Evolutionary conservation across 2,797 vertebrate species (phyloP).

Genomic region (Sciurus carolinensis): DNA sequence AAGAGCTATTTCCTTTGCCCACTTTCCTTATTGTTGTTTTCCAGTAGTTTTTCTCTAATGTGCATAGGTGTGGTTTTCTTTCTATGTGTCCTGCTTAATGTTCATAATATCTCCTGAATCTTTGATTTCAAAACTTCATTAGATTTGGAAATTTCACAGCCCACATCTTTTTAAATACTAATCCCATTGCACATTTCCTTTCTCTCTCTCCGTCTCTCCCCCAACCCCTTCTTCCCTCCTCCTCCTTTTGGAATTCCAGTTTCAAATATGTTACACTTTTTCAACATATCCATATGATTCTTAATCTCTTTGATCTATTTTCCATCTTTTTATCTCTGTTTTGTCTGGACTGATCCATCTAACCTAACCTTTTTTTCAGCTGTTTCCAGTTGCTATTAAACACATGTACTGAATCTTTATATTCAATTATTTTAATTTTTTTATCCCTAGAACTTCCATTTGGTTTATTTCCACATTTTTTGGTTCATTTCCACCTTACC

Average conservation of each 20-base stretch:
- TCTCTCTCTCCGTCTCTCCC: not conserved
- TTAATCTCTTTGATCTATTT: conserved; percentile 20
- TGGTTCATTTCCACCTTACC: not conserved
- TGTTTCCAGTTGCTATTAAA: conserved; percentile 16
- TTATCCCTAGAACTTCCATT: conserved; percentile 34
- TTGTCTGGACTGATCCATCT: not conserved
- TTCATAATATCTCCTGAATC: conserved; percentile 12
- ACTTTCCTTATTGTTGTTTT: not conserved
- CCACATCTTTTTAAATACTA: not conserved
- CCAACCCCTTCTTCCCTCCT: not conserved
- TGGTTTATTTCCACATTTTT: not conserved
- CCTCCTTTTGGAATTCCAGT: not conserved
- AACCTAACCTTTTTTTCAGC: not conserved
- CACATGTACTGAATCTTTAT: not conserved
- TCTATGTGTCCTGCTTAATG: not conserved
- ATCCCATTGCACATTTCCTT: not conserved
- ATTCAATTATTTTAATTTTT: not conserved
- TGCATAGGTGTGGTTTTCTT: not conserved
- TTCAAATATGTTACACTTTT: not conserved
- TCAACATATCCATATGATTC: not conserved
- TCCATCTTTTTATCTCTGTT: not conserved
- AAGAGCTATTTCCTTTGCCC: not conserved
- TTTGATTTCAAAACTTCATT: not conserved
- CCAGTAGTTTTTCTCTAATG: not conserved
- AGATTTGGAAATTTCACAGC: conserved; percentile 8